Base-by-base conservation (phyloP, 2,113 vertebrate genomes). In the Bagarius yarrelli region DNA sequence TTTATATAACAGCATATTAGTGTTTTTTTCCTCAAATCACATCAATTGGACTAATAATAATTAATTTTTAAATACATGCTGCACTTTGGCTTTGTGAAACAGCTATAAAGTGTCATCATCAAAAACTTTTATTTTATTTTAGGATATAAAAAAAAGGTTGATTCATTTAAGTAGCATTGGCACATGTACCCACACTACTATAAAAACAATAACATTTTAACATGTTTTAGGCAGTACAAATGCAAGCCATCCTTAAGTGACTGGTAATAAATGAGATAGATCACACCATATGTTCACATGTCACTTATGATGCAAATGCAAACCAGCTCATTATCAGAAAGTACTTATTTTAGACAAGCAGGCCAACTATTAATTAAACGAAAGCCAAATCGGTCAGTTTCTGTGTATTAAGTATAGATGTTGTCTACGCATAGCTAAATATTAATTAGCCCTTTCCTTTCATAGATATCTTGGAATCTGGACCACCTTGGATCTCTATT, bases 401-500 rank as follows among this genome's bases (percentile, higher is more conserved):
- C 67, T 70, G n/a, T 52, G n/a, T 71, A 70, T 50, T 52, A 16
- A 56, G 71, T 56, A 18, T 66, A 57, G 44, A 23, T 40, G 34
- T 57, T 57, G 34, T 80, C 36, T 44, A 56, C 53, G 40, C 72
- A 53, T 23, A 63, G 44, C 25, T 34, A 44, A 32, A 5, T 55
- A 30, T 76, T 75, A 75, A 76, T 79, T 81, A 76, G 18, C 4
- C 18, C 47, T 69, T 32, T 79, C 60, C 77, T 64, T 78, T 53
- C 56, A 50, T 63, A 75, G 67, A 81, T 55, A 78, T 74, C 57
- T 81, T 80, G 59, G 30, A 76, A 77, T 56, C 67, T 69, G 40
- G 16, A 30, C 69, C 67, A 76, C 56, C 78, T 74, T 75, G 63
- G 57, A 71, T 76, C 74, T 86, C 87, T 83, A 85, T 88, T 86